Percentiles rank a stretch among this genome's conserved stretches.
Conservation (phyloP, 2,113 vertebrate species). For the Sphyrna mokarran region DNA sequence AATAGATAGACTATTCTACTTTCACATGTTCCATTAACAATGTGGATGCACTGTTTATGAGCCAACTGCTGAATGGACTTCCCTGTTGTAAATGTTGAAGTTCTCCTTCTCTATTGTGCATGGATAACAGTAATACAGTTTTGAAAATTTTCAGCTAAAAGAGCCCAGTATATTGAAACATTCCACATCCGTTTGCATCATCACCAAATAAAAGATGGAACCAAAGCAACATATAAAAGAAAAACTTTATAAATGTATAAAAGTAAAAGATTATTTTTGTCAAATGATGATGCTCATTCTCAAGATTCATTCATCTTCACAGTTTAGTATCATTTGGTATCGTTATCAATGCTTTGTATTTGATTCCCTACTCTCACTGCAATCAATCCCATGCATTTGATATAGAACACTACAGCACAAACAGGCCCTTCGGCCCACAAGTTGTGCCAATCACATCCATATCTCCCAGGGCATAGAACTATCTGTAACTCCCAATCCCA, state of each 20-base stretch:
- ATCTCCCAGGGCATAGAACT: no score
- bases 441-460: no score
- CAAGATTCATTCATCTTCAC: neutral
- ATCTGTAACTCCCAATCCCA: no score
- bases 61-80: neutral
- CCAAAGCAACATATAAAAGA: neutral
- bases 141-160: neutral
- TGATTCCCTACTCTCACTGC: neutral
- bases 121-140: neutral
- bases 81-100: neutral
- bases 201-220: neutral
- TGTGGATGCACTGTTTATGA: neutral
- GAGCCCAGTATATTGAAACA: neutral
- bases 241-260: neutral
- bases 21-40: conserved; percentile 19
- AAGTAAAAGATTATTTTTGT: neutral
- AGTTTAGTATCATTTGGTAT: neutral
- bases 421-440: no score
- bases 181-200: neutral
- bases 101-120: neutral
- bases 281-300: neutral
- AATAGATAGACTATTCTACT: conserved; percentile 29
- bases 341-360: neutral
- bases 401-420: no score
- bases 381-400: neutral